Conservation (phyloP, 2,797 vertebrate species). For the Paguma larvata region DNA sequence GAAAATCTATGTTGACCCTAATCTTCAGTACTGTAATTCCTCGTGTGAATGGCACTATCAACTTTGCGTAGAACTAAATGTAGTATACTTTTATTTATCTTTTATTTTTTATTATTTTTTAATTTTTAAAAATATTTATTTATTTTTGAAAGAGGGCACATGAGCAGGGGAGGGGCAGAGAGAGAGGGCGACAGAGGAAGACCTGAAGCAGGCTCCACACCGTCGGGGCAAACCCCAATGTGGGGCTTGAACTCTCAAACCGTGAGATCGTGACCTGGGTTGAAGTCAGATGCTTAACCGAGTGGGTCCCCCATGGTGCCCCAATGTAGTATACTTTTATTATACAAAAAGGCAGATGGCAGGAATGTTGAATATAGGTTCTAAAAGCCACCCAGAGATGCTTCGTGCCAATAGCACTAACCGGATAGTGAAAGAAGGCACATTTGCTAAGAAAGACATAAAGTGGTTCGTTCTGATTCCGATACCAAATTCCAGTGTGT, state of each 20-base stretch:
- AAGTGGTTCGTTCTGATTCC: neutral
- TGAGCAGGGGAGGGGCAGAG: no score
- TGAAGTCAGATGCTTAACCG: no score
- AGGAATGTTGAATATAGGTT: neutral
- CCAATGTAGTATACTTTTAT: neutral
- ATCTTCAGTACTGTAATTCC: neutral
- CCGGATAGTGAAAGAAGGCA: neutral
- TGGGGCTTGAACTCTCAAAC: no score
- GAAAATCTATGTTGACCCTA: neutral
- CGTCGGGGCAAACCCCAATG: no score
- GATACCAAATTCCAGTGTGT: neutral
- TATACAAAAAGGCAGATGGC: neutral
- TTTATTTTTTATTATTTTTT: neutral
- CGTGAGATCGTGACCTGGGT: no score
- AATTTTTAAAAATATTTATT: no score
- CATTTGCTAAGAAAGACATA: neutral
- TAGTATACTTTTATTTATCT: neutral
- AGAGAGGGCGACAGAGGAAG: no score
- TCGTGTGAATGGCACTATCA: neutral
- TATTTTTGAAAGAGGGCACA: no score
- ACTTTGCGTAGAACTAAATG: neutral
- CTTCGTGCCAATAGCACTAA: neutral
- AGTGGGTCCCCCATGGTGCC: no score
- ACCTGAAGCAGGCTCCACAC: no score
- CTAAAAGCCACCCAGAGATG: neutral